Base-by-base conservation (phyloP, 2,888 invertebrate genomes). In the Lithosia quadra region DNA sequence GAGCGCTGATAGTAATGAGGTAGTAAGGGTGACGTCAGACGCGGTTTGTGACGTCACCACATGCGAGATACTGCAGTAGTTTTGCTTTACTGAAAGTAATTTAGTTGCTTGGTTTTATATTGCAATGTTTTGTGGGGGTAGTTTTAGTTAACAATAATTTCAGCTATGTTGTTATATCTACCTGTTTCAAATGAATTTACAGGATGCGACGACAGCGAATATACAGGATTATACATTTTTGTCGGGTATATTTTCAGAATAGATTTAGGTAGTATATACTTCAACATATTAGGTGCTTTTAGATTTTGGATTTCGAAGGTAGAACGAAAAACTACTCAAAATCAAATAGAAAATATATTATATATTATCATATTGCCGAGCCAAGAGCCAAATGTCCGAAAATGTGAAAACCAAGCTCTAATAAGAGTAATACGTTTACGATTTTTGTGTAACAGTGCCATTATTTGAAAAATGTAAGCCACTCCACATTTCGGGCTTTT, bases 1-100 rank as follows among this genome's bases (percentile, higher is more conserved):
- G 62, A 49, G 67, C 60, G 73, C 58, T 73, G 76, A 78, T 80
- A 74, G 78, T 79, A 78, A 79, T 78, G 74, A 79, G 74, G 74
- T 69, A 68, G 68, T 72, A 70, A 76, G 64, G 22, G 61, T 75
- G 73, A 80, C 71, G 75, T 77, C 78, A 75, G 21, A 65, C 33
- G 43, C 43, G 65, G 22, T 53, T 33, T 53, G 49, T 53, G 49
- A 53, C 11, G 61, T 65, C 63, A 53, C 21, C 33, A 34, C 36
- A 53, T 3, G 55, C 56, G 24, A 43, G 39, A 36, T 61, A 67
- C 39, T 61, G 67, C 28, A 56, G 22, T 62, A 67, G 56, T 66
- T 65, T 66, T n/a, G 60, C 24, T 53, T 34, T 60, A 34, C 28
- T 11, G n/a, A 39, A 22, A 39, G 33, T 36, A 21, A 60, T 66